Percentiles rank a stretch among this genome's conserved stretches.
Evolutionary conservation across 2,888 invertebrate genomes (phyloP).

Genomic region (Dasypolia templi): DNA sequence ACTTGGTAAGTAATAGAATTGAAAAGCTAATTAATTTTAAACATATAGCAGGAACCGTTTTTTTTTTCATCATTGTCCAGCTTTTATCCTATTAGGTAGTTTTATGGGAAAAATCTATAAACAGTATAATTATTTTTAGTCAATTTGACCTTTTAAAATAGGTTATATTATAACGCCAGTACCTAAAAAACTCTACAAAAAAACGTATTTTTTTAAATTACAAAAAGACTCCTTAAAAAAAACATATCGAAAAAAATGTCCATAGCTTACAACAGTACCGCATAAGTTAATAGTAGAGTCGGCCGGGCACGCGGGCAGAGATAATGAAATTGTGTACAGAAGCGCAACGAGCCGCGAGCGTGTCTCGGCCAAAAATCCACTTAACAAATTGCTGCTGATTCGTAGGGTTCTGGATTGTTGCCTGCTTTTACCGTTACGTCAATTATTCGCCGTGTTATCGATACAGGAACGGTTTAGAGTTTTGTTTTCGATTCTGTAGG

Average conservation of each 20-base stretch:
- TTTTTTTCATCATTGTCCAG: neutral
- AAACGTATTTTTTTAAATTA: neutral
- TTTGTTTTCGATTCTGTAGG: constrained; percentile 61
- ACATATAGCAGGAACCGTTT: neutral
- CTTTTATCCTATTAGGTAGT: no score
- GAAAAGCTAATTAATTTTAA: neutral
- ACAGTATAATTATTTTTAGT: no score
- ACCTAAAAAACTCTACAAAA: fast-evolving
- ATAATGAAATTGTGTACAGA: constrained; percentile 91
- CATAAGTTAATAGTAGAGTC: constrained; percentile 87
- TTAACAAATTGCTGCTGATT: constrained; percentile 91
- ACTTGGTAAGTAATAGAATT: constrained; percentile 5
- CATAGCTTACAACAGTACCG: constrained; percentile 85
- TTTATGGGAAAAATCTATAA: no score
- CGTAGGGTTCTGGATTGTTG: constrained; percentile 90
- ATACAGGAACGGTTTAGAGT: constrained; percentile 80
- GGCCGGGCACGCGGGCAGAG: constrained; percentile 86
- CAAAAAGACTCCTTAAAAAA: constrained; percentile 11
- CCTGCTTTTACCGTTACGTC: constrained; percentile 88
- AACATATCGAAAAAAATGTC: constrained; percentile 77
- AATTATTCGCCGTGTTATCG: constrained; percentile 87
- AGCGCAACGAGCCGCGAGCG: constrained; percentile 90
- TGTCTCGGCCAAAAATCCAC: constrained; percentile 91
- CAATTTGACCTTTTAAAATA: no score
- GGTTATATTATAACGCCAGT: no score